Conservation (phyloP, 2,888 invertebrate species). For the Drosophila siamana region DNA sequence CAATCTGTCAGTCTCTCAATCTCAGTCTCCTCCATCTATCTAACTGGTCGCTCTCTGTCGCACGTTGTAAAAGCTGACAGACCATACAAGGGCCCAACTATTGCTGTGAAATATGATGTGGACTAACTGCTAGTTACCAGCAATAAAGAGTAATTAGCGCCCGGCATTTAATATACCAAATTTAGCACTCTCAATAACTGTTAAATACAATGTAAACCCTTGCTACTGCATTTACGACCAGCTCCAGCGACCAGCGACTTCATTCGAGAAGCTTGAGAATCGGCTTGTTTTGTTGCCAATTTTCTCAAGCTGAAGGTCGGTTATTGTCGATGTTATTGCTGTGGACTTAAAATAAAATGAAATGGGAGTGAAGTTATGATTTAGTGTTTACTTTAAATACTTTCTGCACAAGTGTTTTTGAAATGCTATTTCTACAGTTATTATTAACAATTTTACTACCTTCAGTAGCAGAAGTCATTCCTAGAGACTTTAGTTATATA, state of each 20-base stretch:
- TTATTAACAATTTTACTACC: neutral
- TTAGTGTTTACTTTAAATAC: neutral
- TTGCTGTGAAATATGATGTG: constrained; percentile 79
- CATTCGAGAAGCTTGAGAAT: neutral
- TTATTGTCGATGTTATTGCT: neutral
- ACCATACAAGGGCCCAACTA: constrained; percentile 74
- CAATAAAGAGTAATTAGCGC: constrained; percentile 75
- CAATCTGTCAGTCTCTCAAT: constrained; percentile 6
- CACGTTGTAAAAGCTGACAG: constrained; percentile 73
- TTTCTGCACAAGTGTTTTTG: neutral
- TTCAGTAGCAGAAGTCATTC: neutral
- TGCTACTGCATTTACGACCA: constrained; percentile 5
- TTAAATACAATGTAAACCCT: constrained; percentile 24
- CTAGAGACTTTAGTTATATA: too few relatives aligned
- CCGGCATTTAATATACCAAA: constrained; percentile 54
- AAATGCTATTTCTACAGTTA: neutral
- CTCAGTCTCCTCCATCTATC: neutral
- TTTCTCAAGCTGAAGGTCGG: neutral
- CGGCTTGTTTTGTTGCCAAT: neutral
- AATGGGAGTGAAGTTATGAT: neutral
- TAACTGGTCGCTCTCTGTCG: constrained; percentile 16
- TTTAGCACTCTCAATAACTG: constrained; percentile 47
- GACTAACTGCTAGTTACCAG: constrained; percentile 52
- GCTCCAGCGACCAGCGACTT: neutral
- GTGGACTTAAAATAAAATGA: neutral